phyloP scores from a whole-genome alignment of 2,797 vertebrate species.

The Trichosurus vulpecula region DNA sequence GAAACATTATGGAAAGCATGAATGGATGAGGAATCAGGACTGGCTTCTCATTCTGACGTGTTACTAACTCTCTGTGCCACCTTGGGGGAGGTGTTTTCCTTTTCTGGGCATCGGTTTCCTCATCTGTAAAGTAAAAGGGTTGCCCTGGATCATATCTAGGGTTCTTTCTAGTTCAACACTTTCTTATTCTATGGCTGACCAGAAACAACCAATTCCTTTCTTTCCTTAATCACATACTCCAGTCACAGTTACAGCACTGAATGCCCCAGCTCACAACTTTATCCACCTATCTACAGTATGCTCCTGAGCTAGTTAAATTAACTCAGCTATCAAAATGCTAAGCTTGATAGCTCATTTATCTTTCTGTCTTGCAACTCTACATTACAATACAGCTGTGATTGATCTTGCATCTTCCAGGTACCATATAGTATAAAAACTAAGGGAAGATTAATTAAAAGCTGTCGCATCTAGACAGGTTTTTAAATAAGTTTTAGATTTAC shows the following conservation, averaged over 20 bases:
- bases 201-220: constrained; percentile 65
- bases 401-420: constrained; percentile 90
- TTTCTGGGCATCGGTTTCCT: not conserved
- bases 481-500: constrained; percentile 92
- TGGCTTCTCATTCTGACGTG: not conserved
- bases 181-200: constrained; percentile 6
- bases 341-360: constrained; percentile 90
- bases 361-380: constrained; percentile 88
- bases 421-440: constrained; percentile 90
- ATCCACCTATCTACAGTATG: constrained; percentile 86
- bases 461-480: constrained; percentile 88
- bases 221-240: constrained; percentile 70
- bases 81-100: not conserved
- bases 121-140: not conserved
- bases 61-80: not conserved
- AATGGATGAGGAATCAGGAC: not conserved
- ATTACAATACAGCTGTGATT: constrained; percentile 88
- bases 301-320: constrained; percentile 88
- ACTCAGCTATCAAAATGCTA: constrained; percentile 90
- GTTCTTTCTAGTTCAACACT: not conserved
- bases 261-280: constrained; percentile 78
- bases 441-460: constrained; percentile 91
- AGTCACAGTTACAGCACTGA: constrained; percentile 67
- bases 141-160: not conserved
- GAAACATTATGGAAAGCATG: not conserved